Percentiles rank a stretch among this genome's conserved stretches.
Evolutionary conservation across 1,140 invertebrate genomes (phyloP).

Genomic region (Zaprionus ghesquierei): DNA sequence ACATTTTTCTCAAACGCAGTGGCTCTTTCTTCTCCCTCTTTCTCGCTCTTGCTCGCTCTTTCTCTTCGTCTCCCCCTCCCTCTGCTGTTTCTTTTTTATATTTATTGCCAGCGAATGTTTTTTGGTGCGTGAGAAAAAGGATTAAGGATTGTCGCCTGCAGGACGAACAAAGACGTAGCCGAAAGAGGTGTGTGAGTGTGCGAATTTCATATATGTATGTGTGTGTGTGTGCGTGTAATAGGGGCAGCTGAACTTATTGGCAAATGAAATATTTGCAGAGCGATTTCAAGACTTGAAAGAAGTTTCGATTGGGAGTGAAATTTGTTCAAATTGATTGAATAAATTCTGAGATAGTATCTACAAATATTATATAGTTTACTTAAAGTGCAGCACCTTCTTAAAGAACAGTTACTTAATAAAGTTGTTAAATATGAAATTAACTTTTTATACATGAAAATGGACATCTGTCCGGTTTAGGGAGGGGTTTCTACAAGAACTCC

Average conservation of each 20-base stretch:
- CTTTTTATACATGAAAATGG: no score
- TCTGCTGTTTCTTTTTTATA: conserved; percentile 20
- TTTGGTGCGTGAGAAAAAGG: conserved; percentile 80
- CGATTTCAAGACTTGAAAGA: neutral
- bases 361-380: no score
- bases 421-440: no score
- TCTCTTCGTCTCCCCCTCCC: neutral
- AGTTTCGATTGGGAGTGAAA: neutral
- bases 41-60: neutral
- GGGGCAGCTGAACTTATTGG: conserved; percentile 29
- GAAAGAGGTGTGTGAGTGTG: conserved; percentile 26
- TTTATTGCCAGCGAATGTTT: conserved; percentile 68
- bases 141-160: conserved; percentile 63
- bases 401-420: no score
- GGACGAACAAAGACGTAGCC: conserved; percentile 16
- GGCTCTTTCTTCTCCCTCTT: neutral
- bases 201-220: conserved; percentile 6
- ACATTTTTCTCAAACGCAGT: conserved; percentile 30
- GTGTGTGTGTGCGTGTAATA: conserved; percentile 15
- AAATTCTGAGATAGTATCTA: no score
- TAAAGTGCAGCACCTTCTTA: no score
- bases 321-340: no score
- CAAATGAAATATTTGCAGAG: neutral
- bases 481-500: no score
- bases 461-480: no score